A percentile compares a stretch with the other conserved stretches of the same genome.
phyloP scores from a whole-genome alignment of 2,888 invertebrate genomes.

The Bursaphelenchus okinawaensis region DNA sequence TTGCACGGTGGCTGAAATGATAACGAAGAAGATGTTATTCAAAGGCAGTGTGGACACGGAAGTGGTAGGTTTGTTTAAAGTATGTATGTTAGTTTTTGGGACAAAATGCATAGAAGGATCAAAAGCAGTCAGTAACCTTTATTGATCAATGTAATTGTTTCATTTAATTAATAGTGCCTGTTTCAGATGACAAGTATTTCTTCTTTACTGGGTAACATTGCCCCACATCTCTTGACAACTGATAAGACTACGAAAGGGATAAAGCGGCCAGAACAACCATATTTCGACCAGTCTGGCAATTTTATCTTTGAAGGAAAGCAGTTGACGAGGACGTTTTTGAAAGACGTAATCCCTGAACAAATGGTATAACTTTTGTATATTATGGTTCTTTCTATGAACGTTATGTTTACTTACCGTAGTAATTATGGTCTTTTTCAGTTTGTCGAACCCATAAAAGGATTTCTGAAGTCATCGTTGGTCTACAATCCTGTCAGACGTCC shows the following conservation, averaged over 20 bases:
- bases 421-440: no score
- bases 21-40: conserved; percentile 75
- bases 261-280: background rate
- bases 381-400: no score
- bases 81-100: no score
- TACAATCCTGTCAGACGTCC: background rate
- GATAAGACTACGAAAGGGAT: background rate
- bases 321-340: background rate
- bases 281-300: background rate
- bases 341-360: background rate
- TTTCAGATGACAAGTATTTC: background rate
- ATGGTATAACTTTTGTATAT: background rate
- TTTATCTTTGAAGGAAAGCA: background rate
- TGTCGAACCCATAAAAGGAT: background rate
- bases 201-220: background rate
- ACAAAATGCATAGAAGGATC: no score
- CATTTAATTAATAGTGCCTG: background rate
- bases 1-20: conserved; percentile 62
- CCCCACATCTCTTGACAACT: background rate
- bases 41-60: conserved; percentile 98
- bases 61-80: background rate
- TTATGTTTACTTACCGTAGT: no score
- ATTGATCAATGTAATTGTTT: no score
- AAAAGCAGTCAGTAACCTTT: no score
- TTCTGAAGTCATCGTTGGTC: background rate